Evolutionary conservation across 2,888 invertebrate genomes (phyloP).

Genomic region (Agriopis leucophaearia): DNA sequence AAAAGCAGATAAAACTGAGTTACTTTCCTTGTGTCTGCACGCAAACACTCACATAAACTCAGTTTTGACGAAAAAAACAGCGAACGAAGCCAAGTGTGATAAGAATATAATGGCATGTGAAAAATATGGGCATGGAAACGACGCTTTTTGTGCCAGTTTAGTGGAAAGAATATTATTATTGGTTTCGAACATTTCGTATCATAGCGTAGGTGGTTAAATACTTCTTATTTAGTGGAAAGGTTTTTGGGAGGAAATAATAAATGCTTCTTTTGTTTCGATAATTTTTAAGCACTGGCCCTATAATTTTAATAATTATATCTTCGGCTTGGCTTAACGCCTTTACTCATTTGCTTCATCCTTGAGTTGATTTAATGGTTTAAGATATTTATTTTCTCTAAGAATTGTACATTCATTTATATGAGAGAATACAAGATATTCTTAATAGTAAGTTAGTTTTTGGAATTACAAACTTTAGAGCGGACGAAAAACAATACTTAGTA

Average conservation of each 20-base stretch:
- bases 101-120: constrained; percentile 34
- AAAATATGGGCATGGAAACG: constrained; percentile 33
- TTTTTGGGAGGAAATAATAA: background rate
- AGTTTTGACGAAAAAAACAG: constrained; percentile 15
- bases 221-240: constrained; percentile 7
- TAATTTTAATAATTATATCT: too few relatives aligned
- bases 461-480: too few relatives aligned
- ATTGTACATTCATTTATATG: too few relatives aligned
- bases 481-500: too few relatives aligned
- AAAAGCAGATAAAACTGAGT: constrained; percentile 17
- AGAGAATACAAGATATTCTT: too few relatives aligned
- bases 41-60: constrained; percentile 23
- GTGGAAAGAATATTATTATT: constrained; percentile 34
- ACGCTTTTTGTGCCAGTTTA: constrained; percentile 33
- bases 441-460: too few relatives aligned
- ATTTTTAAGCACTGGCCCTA: too few relatives aligned
- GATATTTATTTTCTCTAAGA: too few relatives aligned
- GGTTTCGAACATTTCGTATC: constrained; percentile 21
- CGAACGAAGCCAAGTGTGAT: constrained; percentile 32
- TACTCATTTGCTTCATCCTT: too few relatives aligned
- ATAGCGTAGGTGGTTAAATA: constrained; percentile 6
- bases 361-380: too few relatives aligned
- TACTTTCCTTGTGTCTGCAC: constrained; percentile 10
- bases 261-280: too few relatives aligned
- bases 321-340: too few relatives aligned